Evolutionary conservation across 2,888 invertebrate genomes (phyloP), one percentile per base, ranked within the genome.

Genomic region (Nemotelus nigrinus): DNA sequence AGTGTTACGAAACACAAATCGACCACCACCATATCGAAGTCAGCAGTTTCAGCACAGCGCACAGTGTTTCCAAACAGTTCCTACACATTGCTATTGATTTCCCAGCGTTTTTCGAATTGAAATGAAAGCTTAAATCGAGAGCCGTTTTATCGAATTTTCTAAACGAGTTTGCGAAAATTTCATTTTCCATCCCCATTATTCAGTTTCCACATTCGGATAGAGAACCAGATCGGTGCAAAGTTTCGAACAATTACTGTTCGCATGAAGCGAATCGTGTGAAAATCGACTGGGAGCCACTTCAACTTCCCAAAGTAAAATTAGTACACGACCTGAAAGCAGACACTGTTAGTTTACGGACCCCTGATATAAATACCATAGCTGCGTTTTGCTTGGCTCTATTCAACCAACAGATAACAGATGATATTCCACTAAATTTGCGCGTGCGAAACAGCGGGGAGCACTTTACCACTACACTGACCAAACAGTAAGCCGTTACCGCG

Each of bases 291-390:
- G 25, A 25, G 25, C 25, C 1, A 25, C 25, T 25, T 25, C 25
- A 25, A 25, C 25, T 50, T 50, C 8, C 50, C 50, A 63, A 43
- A 63, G 39, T 43, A n/a, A n/a, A 65, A 45, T 47, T 4, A 45
- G 44, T 45, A 47, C 47, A 65, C 47, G 65, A 45, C 65, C 65
- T 47, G 10, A 10, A 65, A 65, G 7, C 7, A 2, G 5, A n/a
- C 3, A 65, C 65, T 44, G 65, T 65, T 65, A 65, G 65, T 45
- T 65, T 65, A 65, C 65, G 65, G 65, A 65, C 39, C 65, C 47
- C 65, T 65, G 65, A n/a, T n/a, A 43, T 65, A 44, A n/a, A 63
- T 63, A 41, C 47, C n/a, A 65, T 65, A 63, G 63, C 63, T 63
- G 41, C 63, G 41, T 41, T 63, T 63, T 43, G 41, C 39, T 63